Base-by-base conservation (phyloP, 2,888 invertebrate species). In the Diaperis boleti region DNA sequence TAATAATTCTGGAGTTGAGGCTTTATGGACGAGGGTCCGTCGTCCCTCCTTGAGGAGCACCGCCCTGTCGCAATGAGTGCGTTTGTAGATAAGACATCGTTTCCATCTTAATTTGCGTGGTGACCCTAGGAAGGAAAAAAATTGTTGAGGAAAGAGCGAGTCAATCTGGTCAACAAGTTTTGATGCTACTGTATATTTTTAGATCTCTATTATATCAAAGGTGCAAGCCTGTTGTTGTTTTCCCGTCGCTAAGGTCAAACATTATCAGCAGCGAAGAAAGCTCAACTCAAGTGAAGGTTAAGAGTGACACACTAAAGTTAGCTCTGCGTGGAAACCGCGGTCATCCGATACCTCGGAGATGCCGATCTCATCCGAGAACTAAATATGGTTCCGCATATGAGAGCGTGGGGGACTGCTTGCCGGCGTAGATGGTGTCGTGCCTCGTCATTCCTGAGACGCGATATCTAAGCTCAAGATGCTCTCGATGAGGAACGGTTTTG, bases 261-360 rank as follows among this genome's bases (percentile, higher is more conserved):
- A 15, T 54, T 39, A n/a, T n/a, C n/a, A n/a, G 49, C 18, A 18
- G 4, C 8, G 13, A 33, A 20, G 55, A 55, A 56, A 44, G 56
- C 44, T 42, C 52, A 17, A 22, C 39, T 31, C 17, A 14, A 56
- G 37, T 18, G 56, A 59, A 59, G 47, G 59, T 59, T 59, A 59
- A 59, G 47, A 59, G 37, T 59, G 59, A 59, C 60, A 44, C 22
- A 33, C 56, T 50, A 62, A 62, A 62, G 57, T 62, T 56, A 56
- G 47, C 44, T 14, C 42, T 15, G 37, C 52, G 60, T 42, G 18
- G 20, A 50, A 52, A 47, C 50, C 45, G 52, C 55, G 44, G 70
- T 70, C 68, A 70, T 70, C 62, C 55, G 70, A 70, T 70, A 70
- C 68, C 60, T 64, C 54, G 62, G 59, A 60, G 62, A 66, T 67